Evolutionary conservation across 2,888 invertebrate species (phyloP).

Genomic region (Subacronicta megacephala): DNA sequence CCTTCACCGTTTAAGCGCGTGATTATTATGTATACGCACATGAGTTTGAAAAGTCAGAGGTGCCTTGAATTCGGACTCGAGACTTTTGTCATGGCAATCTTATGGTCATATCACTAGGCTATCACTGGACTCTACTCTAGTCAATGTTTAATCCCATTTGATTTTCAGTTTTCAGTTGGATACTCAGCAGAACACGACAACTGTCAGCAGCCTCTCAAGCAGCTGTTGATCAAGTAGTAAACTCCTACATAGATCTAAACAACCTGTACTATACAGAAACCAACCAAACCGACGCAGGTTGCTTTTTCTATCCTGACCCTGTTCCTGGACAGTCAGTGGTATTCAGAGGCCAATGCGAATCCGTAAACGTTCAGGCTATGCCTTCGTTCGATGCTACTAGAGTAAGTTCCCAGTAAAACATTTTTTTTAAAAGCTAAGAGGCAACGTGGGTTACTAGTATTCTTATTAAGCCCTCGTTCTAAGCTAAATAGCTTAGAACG

Average conservation of each 20-base stretch:
- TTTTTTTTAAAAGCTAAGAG: too few species aligned
- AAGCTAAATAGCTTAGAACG: too few species aligned
- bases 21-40: too few species aligned
- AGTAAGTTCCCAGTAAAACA: too few species aligned
- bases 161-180: constrained; percentile 80
- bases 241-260: constrained; percentile 66
- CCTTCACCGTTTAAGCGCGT: too few species aligned
- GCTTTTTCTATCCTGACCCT: constrained; percentile 71
- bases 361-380: constrained; percentile 60
- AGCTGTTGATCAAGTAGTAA: constrained; percentile 64
- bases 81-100: too few species aligned
- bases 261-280: constrained; percentile 61
- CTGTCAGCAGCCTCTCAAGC: constrained; percentile 54
- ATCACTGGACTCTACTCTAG: too few species aligned
- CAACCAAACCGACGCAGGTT: constrained; percentile 63
- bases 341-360: constrained; percentile 70
- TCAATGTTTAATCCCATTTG: not conserved
- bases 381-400: constrained; percentile 60
- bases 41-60: too few species aligned
- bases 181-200: constrained; percentile 70
- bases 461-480: too few species aligned
- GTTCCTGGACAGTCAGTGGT: constrained; percentile 57
- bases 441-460: too few species aligned
- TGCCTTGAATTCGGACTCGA: too few species aligned
- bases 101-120: too few species aligned